phyloP scores from a whole-genome alignment of 1,140 invertebrate species.

The Caerostris darwini region DNA sequence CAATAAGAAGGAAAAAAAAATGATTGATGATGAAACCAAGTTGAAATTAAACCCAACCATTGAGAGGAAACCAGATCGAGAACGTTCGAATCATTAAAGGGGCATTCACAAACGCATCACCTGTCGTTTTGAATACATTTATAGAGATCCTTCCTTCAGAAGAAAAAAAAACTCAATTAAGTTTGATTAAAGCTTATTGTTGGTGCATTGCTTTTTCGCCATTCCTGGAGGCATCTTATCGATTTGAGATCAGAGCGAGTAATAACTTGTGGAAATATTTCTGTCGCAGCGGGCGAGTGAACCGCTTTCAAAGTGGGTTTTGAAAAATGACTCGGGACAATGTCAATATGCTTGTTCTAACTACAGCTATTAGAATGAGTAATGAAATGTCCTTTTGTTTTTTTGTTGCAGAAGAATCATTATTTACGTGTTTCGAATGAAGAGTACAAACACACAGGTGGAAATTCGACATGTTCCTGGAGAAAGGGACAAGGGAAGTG shows the following conservation, averaged over 20 bases:
- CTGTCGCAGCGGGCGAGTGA: neutral
- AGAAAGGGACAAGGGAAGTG: neutral
- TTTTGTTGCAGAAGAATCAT: neutral
- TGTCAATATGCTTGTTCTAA: conserved; percentile 31
- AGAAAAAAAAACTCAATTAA: neutral
- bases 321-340: conserved; percentile 23
- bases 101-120: neutral
- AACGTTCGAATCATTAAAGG: neutral
- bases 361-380: conserved; percentile 4
- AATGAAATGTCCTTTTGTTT: neutral
- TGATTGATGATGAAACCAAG: too few species aligned
- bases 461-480: neutral
- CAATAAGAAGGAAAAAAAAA: too few species aligned
- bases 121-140: neutral
- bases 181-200: conserved; percentile 28
- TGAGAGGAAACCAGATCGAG: neutral
- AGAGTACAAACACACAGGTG: neutral
- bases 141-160: neutral
- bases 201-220: neutral
- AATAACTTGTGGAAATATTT: conserved; percentile 9
- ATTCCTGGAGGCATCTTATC: neutral
- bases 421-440: conserved; percentile 30
- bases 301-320: neutral
- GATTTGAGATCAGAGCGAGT: neutral
- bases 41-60: neutral